Conservation (phyloP, 1,140 invertebrate genomes). For the Liolophura sinensis region DNA sequence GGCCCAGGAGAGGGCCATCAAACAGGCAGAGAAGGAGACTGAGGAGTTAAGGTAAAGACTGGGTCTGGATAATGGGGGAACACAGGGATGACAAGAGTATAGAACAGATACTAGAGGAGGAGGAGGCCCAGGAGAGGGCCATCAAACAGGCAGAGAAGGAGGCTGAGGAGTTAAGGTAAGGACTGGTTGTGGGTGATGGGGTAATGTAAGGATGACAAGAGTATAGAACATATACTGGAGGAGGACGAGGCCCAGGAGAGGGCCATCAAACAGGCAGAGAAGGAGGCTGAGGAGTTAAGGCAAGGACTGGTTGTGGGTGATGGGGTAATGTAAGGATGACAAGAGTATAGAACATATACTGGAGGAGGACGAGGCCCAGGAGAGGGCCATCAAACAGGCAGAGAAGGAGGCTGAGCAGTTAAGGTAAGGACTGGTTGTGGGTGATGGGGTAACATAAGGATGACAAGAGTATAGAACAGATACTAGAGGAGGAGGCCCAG, state of each 20-base stretch:
- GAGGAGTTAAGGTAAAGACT: constrained; percentile 40
- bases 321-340: constrained; percentile 55
- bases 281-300: constrained; percentile 49
- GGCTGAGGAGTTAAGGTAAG: constrained; percentile 42
- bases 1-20: constrained; percentile 47
- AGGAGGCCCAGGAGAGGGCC: constrained; percentile 55
- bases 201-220: constrained; percentile 50
- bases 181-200: background rate
- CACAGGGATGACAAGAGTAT: constrained; percentile 57
- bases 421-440: constrained; percentile 62
- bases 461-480: constrained; percentile 60
- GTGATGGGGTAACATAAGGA: constrained; percentile 62
- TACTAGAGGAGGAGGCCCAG: constrained; percentile 58
- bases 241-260: constrained; percentile 55
- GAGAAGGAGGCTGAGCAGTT: constrained; percentile 51
- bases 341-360: constrained; percentile 59
- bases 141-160: constrained; percentile 54
- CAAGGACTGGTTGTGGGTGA: constrained; percentile 14
- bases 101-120: constrained; percentile 59
- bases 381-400: constrained; percentile 51
- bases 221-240: constrained; percentile 61
- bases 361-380: constrained; percentile 55
- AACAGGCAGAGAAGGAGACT: constrained; percentile 56
- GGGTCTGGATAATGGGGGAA: constrained; percentile 30
- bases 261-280: constrained; percentile 53